These are phyloP conservation scores for Vanacampus margaritifer DNA, from an alignment of 2,113 vertebrate genomes.

Conservation along the genomic window DNA sequence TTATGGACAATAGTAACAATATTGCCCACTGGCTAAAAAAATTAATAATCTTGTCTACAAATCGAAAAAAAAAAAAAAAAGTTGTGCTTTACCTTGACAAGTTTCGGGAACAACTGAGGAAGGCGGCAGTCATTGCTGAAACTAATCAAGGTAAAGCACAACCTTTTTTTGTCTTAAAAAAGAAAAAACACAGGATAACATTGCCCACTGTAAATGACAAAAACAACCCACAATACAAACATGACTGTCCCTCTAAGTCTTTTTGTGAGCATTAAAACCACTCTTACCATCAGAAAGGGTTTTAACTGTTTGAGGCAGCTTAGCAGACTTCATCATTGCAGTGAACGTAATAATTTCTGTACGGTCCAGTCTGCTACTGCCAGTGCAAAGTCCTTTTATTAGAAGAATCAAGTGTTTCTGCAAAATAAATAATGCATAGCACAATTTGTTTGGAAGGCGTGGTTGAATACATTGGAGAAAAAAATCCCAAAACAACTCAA, in stretches of 20 bases:
- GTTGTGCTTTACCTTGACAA: no score
- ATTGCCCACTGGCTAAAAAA: background rate
- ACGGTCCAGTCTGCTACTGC: conserved; percentile 93
- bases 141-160: no score
- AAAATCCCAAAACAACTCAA: background rate
- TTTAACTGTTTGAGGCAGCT: conserved; percentile 95
- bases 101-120: no score
- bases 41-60: no score
- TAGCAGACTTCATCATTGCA: conserved; percentile 99
- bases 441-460: background rate
- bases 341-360: conserved; percentile 99
- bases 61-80: no score
- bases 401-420: conserved; percentile 98
- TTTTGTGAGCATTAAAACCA: background rate
- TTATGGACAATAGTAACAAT: background rate
- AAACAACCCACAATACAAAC: background rate
- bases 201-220: background rate
- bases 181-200: no score
- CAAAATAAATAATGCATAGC: background rate
- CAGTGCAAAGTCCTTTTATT: conserved; percentile 97
- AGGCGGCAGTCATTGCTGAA: no score
- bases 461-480: background rate
- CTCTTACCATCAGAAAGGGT: conserved; percentile 92
- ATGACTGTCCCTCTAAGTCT: background rate
- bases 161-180: no score